phyloP scores from a whole-genome alignment of 2,797 vertebrate species.

The Lemur catta region DNA sequence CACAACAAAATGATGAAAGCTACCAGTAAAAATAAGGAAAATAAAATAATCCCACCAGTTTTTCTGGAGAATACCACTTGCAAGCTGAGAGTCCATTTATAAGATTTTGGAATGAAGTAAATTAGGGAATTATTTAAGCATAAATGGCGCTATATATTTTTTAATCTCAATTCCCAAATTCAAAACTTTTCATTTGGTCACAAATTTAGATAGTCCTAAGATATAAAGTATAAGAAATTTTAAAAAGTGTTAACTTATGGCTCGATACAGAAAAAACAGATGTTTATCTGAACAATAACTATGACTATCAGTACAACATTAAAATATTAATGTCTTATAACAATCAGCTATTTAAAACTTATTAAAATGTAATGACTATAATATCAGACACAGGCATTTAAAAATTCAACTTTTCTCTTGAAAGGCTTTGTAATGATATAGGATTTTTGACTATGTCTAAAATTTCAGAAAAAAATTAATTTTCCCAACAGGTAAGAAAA shows the following conservation, averaged over 20 bases:
- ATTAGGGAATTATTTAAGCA: background rate
- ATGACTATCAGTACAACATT: background rate
- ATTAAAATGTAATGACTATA: background rate
- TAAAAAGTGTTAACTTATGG: background rate
- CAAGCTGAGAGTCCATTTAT: background rate
- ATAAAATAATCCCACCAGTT: background rate
- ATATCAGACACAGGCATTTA: background rate
- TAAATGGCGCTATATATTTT: background rate
- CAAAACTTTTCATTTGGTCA: conserved; percentile 14
- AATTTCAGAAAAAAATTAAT: background rate
- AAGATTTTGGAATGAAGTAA: conserved; percentile 16
- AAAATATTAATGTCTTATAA: background rate
- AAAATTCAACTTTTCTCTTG: background rate
- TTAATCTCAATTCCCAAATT: background rate
- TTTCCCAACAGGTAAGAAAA: background rate
- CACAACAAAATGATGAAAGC: background rate
- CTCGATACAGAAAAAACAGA: background rate
- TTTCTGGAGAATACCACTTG: conserved; percentile 7
- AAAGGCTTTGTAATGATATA: background rate
- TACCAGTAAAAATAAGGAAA: background rate
- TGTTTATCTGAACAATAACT: background rate
- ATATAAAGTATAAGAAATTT: conserved; percentile 14
- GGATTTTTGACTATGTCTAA: background rate
- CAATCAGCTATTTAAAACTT: background rate
- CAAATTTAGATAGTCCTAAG: conserved; percentile 5